Conservation (phyloP, 1,140 invertebrate genomes). For the Carposina sasakii region DNA sequence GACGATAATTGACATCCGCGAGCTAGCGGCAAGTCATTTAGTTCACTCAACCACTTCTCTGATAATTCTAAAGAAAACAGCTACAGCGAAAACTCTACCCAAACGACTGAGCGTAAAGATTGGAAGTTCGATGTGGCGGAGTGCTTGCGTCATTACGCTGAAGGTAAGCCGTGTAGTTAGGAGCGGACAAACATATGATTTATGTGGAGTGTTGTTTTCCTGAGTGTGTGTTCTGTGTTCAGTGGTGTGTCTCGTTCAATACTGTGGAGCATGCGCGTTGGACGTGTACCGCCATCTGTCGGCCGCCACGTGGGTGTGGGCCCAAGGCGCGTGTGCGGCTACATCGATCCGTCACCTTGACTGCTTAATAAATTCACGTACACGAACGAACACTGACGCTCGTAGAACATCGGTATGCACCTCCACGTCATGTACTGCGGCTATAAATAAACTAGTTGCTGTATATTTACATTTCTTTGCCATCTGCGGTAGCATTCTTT, state of each 20-base stretch:
- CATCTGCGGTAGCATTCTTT: too few species aligned
- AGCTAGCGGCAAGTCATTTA: slow-evolving; percentile 46
- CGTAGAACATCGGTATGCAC: too few species aligned
- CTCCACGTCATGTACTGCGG: too few species aligned
- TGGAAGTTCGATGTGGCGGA: slow-evolving; percentile 14
- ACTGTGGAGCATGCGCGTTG: slow-evolving; percentile 54
- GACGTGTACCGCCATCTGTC: slow-evolving; percentile 57
- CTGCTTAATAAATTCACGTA: slow-evolving; percentile 59
- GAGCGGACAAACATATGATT: slow-evolving; percentile 61
- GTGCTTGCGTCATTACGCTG: slow-evolving; percentile 57
- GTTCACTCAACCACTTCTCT: slow-evolving; percentile 50
- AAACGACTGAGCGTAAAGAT: slow-evolving; percentile 11
- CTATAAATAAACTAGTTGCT: too few species aligned
- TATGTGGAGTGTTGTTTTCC: slow-evolving; percentile 38
- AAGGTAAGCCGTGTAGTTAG: slow-evolving; percentile 59
- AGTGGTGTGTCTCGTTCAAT: slow-evolving; percentile 49
- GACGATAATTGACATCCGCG: slow-evolving; percentile 54
- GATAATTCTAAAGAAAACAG: slow-evolving; percentile 16
- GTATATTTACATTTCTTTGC: too few species aligned
- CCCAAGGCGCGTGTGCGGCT: slow-evolving; percentile 38
- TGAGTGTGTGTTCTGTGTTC: slow-evolving; percentile 14
- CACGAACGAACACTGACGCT: too few species aligned
- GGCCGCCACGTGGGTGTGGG: slow-evolving; percentile 50
- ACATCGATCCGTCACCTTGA: slow-evolving; percentile 62
- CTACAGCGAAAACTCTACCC: slow-evolving; percentile 16